These are phyloP conservation scores for Allygus modestus DNA, from an alignment of 2,888 invertebrate genomes.

Conservation along the genomic window DNA sequence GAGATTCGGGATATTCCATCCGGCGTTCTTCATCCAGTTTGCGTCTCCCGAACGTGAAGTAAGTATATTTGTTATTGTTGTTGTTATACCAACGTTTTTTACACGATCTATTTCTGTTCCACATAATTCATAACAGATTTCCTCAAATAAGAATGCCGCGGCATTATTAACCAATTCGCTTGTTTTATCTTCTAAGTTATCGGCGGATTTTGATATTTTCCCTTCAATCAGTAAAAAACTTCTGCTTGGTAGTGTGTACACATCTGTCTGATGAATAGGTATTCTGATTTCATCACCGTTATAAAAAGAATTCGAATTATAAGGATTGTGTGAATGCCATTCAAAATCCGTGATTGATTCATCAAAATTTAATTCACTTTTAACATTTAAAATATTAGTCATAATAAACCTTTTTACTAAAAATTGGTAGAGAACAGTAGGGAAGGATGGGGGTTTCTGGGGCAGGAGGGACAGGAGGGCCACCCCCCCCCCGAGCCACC, in stretches of 20 bases:
- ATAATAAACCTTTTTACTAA: conserved; percentile 7
- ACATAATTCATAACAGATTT: conserved; percentile 13
- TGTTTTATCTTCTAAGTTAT: not conserved
- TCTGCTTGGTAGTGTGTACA: conserved; percentile 6
- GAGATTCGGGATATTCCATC: not conserved
- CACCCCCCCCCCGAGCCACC: too few relatives aligned
- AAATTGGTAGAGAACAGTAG: too few relatives aligned
- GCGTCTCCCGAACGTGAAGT: not conserved
- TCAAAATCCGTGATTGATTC: conserved; percentile 29
- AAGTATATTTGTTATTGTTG: conserved; percentile 33
- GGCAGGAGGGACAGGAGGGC: too few relatives aligned
- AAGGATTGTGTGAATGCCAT: conserved; percentile 32
- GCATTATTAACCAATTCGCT: conserved; percentile 19
- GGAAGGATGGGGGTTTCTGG: too few relatives aligned
- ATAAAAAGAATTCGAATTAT: conserved; percentile 9
- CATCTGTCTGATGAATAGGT: conserved; percentile 26
- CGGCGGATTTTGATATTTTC: not conserved
- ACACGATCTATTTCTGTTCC: not conserved
- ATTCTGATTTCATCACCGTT: conserved; percentile 46
- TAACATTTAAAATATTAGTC: conserved; percentile 16
- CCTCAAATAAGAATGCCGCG: conserved; percentile 12
- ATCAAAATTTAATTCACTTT: conserved; percentile 8
- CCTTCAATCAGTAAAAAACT: conserved; percentile 2
- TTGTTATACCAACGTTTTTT: conserved; percentile 20
- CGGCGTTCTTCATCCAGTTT: conserved; percentile 18